Evolutionary conservation across 2,797 vertebrate genomes (phyloP).

Genomic region (Melopsittacus undulatus): DNA sequence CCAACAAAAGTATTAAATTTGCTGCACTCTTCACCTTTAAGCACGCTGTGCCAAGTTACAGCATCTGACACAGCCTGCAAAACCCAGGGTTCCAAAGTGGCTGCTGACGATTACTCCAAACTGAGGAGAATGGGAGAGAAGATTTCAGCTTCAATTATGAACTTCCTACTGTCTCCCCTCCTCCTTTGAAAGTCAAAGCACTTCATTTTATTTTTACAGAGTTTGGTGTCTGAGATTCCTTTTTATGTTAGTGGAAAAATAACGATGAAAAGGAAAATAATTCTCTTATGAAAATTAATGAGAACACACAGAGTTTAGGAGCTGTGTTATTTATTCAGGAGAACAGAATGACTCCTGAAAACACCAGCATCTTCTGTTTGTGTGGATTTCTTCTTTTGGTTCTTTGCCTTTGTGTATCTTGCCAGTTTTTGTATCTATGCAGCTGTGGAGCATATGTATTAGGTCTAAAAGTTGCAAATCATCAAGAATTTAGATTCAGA

Average conservation of each 20-base stretch:
- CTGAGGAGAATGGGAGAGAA: not conserved
- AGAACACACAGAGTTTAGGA: conserved; percentile 29
- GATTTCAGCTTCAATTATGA: conserved; percentile 41
- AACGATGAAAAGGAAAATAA: conserved; percentile 52
- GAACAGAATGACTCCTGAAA: conserved; percentile 15
- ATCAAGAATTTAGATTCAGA: not conserved
- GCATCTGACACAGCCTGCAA: not conserved
- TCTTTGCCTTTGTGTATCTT: not conserved
- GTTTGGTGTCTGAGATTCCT: conserved; percentile 44
- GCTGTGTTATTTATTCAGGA: conserved; percentile 46
- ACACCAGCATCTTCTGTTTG: not conserved
- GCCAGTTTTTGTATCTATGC: not conserved
- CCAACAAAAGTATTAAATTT: not conserved
- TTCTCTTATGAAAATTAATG: conserved; percentile 66
- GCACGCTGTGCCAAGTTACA: not conserved
- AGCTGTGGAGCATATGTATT: not conserved
- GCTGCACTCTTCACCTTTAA: not conserved
- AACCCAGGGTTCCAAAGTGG: not conserved
- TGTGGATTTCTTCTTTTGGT: not conserved
- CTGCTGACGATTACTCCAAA: not conserved
- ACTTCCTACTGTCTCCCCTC: conserved; percentile 4
- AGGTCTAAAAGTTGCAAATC: conserved; percentile 2
- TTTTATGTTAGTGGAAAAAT: conserved; percentile 56
- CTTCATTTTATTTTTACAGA: conserved; percentile 23
- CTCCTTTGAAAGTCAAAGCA: conserved; percentile 43